Conservation (phyloP, 2,113 vertebrate genomes). For the Colossoma macropomum region DNA sequence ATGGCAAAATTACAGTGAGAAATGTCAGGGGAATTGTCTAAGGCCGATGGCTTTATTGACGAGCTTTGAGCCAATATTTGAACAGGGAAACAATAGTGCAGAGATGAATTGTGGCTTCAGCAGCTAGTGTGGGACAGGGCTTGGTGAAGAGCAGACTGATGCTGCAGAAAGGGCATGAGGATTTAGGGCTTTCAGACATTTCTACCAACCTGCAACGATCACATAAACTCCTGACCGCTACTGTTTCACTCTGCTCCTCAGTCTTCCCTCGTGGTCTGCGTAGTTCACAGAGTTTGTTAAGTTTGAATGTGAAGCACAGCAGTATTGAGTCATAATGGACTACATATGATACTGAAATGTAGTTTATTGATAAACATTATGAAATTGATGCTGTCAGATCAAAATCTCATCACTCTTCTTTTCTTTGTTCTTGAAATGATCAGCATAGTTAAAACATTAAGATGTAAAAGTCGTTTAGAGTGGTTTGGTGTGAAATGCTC, state of each 20-base stretch:
- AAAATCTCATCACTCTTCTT: no score
- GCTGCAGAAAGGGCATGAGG: conserved; percentile 2
- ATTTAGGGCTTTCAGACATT: conserved; percentile 5
- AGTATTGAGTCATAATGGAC: no score
- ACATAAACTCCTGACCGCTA: neutral
- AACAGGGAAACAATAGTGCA: conserved; percentile 7
- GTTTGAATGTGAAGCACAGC: neutral
- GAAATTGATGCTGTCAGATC: no score
- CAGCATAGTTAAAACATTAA: no score
- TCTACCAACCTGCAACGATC: neutral
- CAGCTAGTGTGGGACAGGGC: neutral
- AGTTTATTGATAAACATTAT: no score
- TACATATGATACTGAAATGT: no score
- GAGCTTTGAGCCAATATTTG: conserved; percentile 46
- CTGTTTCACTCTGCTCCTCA: neutral
- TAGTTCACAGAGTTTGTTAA: neutral
- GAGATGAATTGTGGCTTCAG: conserved; percentile 13
- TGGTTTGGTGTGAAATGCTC: no score
- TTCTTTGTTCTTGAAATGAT: no score
- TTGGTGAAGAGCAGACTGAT: conserved; percentile 26
- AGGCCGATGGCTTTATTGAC: conserved; percentile 39
- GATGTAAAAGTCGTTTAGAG: no score
- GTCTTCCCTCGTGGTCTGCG: neutral
- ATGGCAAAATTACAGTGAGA: conserved; percentile 23
- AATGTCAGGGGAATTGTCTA: conserved; percentile 54